Evolutionary conservation across 2,113 vertebrate genomes (phyloP).

Genomic region (Chrysochloris asiatica): DNA sequence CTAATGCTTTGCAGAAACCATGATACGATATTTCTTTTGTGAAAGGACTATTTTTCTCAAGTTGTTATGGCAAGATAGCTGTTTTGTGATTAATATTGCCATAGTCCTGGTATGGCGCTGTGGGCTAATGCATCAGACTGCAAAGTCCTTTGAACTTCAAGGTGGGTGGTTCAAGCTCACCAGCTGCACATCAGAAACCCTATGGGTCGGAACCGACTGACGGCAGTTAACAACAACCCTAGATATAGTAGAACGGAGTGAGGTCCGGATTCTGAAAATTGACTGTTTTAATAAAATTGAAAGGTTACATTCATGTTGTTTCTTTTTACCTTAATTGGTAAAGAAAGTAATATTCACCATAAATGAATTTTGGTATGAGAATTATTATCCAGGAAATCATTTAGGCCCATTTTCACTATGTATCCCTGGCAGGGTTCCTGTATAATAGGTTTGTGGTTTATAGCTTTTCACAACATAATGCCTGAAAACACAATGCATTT

Average conservation of each 20-base stretch:
- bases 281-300: conserved; percentile 2
- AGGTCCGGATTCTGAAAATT: not conserved
- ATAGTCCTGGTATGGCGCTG: not conserved
- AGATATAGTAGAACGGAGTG: not conserved
- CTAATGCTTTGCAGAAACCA: conserved; percentile 16
- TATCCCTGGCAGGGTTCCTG: not conserved
- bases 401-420: not conserved
- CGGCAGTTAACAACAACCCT: too few species aligned
- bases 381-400: not conserved
- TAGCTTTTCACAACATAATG: conserved; percentile 12
- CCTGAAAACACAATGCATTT: too few species aligned
- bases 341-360: not conserved
- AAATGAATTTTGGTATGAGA: not conserved
- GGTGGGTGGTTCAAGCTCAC: too few species aligned
- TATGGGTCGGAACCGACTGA: too few species aligned
- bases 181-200: too few species aligned
- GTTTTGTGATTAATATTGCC: not conserved
- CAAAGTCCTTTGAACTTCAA: too few species aligned
- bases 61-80: not conserved
- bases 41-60: not conserved
- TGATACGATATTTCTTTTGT: too few species aligned
- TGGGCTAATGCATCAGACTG: too few species aligned
- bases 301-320: not conserved
- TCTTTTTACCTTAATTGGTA: not conserved
- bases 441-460: not conserved